These are phyloP conservation scores for Drosophila ogumai DNA, from an alignment of 1,140 invertebrate species.

Conservation along the genomic window DNA sequence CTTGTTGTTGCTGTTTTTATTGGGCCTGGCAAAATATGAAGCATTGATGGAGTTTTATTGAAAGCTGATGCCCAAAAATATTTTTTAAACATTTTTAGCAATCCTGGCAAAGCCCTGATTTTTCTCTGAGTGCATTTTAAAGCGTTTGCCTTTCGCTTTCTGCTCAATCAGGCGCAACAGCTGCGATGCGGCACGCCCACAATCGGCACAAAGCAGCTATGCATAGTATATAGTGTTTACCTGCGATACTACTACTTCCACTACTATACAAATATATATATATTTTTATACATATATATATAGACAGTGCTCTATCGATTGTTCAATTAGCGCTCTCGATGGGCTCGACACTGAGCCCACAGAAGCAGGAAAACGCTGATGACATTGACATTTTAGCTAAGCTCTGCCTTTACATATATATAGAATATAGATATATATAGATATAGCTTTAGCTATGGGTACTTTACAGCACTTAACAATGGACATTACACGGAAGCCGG, in stretches of 20 bases:
- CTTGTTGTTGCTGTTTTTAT: slow-evolving; percentile 23
- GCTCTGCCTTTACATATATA: slow-evolving; percentile 39
- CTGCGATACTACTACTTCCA: slow-evolving; percentile 12
- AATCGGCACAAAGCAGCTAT: slow-evolving; percentile 26
- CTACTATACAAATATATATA: slow-evolving; percentile 34
- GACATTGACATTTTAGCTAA: slow-evolving; percentile 80
- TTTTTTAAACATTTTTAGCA: background rate
- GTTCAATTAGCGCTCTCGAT: slow-evolving; percentile 74
- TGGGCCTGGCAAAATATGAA: slow-evolving; percentile 24
- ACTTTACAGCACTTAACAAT: slow-evolving; percentile 41
- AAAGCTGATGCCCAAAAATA: background rate
- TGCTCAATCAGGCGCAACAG: slow-evolving; percentile 78
- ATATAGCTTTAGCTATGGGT: background rate
- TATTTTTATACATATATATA: slow-evolving; percentile 14
- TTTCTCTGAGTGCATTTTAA: slow-evolving; percentile 15
- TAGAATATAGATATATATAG: slow-evolving; percentile 10
- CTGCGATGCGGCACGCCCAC: slow-evolving; percentile 68
- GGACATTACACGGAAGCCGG: slow-evolving; percentile 69
- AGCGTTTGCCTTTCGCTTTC: slow-evolving; percentile 73
- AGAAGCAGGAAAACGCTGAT: slow-evolving; percentile 36
- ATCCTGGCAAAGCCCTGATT: background rate
- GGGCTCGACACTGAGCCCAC: slow-evolving; percentile 53
- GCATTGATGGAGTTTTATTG: slow-evolving; percentile 42
- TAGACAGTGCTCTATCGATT: slow-evolving; percentile 69
- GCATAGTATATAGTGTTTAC: slow-evolving; percentile 50